These are phyloP conservation scores for Aythya baeri DNA, from an alignment of 2,113 vertebrate genomes.

Conservation along the genomic window DNA sequence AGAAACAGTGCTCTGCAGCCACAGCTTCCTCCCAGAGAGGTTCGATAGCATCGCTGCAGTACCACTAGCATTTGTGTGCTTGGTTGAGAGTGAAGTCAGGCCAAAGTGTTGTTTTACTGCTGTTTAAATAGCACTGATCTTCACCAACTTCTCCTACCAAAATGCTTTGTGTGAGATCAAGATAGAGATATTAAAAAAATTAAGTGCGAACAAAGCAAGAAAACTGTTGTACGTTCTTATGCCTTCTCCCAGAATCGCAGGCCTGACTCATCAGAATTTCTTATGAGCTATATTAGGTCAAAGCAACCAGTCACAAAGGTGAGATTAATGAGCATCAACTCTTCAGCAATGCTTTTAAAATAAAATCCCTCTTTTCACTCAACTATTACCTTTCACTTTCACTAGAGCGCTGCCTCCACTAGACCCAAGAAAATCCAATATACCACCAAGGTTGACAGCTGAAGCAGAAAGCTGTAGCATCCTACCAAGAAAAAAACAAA, in stretches of 20 bases:
- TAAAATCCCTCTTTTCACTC: neutral
- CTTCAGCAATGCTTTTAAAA: neutral
- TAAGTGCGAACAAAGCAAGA: neutral
- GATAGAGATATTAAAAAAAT: neutral
- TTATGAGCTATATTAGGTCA: neutral
- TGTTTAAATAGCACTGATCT: neutral
- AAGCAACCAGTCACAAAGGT: neutral
- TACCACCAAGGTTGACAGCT: neutral
- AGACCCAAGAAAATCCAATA: neutral
- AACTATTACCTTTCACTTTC: conserved; percentile 13
- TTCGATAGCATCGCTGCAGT: neutral
- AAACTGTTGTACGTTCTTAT: neutral
- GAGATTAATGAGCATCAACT: neutral
- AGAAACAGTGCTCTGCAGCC: neutral
- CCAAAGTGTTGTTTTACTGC: neutral
- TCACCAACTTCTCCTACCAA: neutral
- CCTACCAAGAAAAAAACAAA: neutral
- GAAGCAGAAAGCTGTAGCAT: neutral
- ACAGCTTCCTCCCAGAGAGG: conserved; percentile 16
- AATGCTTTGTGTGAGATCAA: neutral
- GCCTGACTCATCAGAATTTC: neutral
- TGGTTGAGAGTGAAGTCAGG: neutral
- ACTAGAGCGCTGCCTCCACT: neutral
- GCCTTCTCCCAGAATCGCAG: neutral
- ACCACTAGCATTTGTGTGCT: neutral